A percentile compares a stretch with the other conserved stretches of the same genome.
phyloP scores from a whole-genome alignment of 23 tunicate genomes.

The Pegea sp. region DNA sequence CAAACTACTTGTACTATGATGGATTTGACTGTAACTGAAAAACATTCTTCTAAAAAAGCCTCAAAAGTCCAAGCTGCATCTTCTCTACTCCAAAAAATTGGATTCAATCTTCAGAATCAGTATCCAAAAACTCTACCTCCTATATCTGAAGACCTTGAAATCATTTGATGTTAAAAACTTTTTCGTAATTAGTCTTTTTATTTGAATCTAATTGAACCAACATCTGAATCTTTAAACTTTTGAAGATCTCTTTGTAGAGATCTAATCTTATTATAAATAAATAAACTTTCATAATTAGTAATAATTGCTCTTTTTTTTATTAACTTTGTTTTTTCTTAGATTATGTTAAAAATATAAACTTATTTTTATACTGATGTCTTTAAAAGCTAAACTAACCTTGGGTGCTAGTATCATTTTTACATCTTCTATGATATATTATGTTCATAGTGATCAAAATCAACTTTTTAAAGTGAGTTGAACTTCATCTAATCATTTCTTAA shows the following conservation, averaged over 20 bases:
- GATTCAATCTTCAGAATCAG: too few species aligned
- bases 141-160: too few species aligned
- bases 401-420: not conserved
- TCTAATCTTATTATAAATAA: not conserved
- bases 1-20: not conserved
- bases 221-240: too few species aligned
- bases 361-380: not conserved
- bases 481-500: too few species aligned
- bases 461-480: not conserved
- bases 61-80: not conserved
- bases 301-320: not conserved
- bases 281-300: not conserved
- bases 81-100: not conserved
- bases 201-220: not conserved
- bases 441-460: not conserved
- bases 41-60: not conserved
- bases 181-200: too few species aligned
- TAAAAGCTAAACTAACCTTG: not conserved
- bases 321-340: not conserved
- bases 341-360: too few species aligned
- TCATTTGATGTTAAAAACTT: too few species aligned
- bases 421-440: not conserved
- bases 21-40: not conserved
- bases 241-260: too few species aligned
- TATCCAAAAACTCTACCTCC: too few species aligned